phyloP scores from a whole-genome alignment of 2,113 vertebrate genomes.

The Ginglymostoma cirratum region DNA sequence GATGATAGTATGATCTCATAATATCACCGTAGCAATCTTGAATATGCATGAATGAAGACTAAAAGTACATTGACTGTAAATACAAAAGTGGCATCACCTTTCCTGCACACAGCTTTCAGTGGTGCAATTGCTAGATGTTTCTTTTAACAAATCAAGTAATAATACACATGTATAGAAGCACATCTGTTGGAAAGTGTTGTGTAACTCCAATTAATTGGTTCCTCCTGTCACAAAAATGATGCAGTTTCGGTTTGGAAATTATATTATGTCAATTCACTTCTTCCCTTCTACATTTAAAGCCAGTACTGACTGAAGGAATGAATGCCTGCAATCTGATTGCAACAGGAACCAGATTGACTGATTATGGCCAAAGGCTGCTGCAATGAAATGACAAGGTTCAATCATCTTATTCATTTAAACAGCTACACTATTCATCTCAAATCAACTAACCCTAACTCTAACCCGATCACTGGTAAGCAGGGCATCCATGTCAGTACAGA shows the following conservation, averaged over 20 bases:
- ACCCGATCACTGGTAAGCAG: too few relatives aligned
- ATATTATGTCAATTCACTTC: not conserved
- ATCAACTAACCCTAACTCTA: too few relatives aligned
- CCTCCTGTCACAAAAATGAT: not conserved
- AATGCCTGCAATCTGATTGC: not conserved
- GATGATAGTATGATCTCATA: slow-evolving; percentile 94
- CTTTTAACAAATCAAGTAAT: not conserved
- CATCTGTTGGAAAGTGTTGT: not conserved
- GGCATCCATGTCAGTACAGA: too few relatives aligned
- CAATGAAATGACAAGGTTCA: too few relatives aligned
- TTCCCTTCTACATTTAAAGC: not conserved
- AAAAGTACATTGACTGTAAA: not conserved
- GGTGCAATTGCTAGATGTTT: not conserved
- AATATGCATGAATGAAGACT: not conserved
- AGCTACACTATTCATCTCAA: too few relatives aligned
- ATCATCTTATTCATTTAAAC: too few relatives aligned
- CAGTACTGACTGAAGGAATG: not conserved
- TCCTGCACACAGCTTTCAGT: not conserved
- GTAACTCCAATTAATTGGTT: not conserved
- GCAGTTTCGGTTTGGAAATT: not conserved
- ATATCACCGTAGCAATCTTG: slow-evolving; percentile 39
- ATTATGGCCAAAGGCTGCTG: too few relatives aligned
- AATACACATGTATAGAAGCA: not conserved
- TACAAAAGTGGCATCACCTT: not conserved
- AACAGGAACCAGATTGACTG: too few relatives aligned